Conservation (phyloP, 30 jellyfish, hydroid and myxozoan genomes). For the Clytia hemisphaerica region DNA sequence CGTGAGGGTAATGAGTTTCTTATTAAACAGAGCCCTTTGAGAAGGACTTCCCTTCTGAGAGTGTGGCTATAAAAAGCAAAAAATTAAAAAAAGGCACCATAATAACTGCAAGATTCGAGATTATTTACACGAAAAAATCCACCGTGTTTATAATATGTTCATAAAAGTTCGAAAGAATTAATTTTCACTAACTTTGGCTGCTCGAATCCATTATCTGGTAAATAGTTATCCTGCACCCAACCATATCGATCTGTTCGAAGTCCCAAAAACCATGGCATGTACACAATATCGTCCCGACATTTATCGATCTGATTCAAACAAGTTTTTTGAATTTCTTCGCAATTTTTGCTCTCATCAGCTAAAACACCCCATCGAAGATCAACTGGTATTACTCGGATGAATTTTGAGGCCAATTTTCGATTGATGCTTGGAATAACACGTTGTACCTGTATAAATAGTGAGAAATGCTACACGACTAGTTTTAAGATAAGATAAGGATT, state of each 20-base stretch:
- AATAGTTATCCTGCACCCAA: background rate
- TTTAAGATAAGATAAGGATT: too few relatives aligned
- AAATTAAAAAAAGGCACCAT: too few relatives aligned
- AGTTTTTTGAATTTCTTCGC: background rate
- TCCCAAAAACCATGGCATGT: background rate
- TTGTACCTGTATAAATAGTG: background rate
- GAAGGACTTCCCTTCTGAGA: too few relatives aligned
- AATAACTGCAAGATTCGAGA: too few relatives aligned
- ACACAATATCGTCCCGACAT: background rate
- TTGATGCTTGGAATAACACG: background rate
- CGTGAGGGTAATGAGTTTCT: too few relatives aligned
- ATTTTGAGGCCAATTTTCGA: background rate
- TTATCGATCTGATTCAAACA: background rate
- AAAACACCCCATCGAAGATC: slow-evolving; percentile 1
- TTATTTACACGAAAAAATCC: too few relatives aligned
- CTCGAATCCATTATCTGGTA: background rate
- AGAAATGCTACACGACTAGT: too few relatives aligned
- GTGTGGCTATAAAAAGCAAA: too few relatives aligned
- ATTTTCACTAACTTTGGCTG: background rate
- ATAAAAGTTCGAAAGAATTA: too few relatives aligned
- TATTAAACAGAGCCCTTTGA: too few relatives aligned
- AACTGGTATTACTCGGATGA: background rate
- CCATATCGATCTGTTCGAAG: slow-evolving; percentile 1
- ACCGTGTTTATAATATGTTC: too few relatives aligned
- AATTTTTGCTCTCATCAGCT: background rate